These are phyloP conservation scores for Cyrtonyx montezumae DNA, from an alignment of 2,113 vertebrate species.

Conservation along the genomic window DNA sequence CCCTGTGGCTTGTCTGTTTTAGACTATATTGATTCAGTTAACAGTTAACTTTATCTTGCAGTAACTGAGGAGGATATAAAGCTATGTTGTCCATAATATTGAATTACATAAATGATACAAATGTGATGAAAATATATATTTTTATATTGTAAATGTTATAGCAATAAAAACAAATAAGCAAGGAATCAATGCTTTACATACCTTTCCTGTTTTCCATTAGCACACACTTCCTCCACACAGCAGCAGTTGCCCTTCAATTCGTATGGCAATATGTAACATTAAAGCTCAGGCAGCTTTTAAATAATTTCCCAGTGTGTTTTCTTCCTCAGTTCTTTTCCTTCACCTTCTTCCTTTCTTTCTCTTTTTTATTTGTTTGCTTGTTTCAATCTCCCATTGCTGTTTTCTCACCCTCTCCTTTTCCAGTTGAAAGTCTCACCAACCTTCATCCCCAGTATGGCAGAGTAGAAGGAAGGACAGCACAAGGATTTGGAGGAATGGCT, in stretches of 20 bases:
- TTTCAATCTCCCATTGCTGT: neutral
- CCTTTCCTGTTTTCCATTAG: neutral
- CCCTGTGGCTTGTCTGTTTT: neutral
- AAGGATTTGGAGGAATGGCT: neutral
- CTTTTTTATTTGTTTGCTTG: neutral
- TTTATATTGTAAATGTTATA: neutral
- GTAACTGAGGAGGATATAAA: neutral
- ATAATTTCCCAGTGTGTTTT: neutral
- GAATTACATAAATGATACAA: neutral
- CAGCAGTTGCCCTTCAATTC: neutral
- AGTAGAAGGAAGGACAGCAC: neutral
- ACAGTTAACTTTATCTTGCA: neutral
- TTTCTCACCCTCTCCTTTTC: neutral
- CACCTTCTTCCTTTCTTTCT: neutral
- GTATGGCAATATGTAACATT: neutral
- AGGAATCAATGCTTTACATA: neutral
- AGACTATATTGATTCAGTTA: neutral
- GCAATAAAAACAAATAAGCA: neutral
- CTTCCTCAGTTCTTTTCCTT: neutral
- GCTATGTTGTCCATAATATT: neutral
- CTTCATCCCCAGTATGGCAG: rapidly evolving
- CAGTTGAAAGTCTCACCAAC: neutral
- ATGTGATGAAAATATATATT: neutral
- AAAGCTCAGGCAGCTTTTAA: neutral
- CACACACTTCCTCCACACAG: neutral